Conservation (phyloP, 2,113 vertebrate species). For the Aphelocoma coerulescens region DNA sequence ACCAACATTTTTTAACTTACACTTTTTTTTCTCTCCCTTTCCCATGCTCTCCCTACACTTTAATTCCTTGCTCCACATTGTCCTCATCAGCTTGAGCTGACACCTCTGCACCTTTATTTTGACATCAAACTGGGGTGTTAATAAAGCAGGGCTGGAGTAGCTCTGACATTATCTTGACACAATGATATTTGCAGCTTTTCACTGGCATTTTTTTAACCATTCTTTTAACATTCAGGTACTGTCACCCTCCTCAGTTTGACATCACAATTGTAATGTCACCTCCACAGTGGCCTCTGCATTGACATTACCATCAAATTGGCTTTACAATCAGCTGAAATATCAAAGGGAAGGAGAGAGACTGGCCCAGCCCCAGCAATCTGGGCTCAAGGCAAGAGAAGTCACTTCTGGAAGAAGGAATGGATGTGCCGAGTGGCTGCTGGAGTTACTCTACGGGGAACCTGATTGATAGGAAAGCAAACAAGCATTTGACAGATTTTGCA, state of each 20-base stretch:
- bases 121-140: neutral
- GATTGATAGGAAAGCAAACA: neutral
- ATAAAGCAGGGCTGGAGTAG: neutral
- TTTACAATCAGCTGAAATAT: neutral
- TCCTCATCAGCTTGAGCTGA: neutral
- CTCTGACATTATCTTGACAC: constrained; percentile 16
- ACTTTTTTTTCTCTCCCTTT: neutral
- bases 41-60: neutral
- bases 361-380: neutral
- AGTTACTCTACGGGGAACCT: neutral
- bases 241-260: neutral
- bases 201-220: constrained; percentile 10
- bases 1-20: neutral
- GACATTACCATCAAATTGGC: neutral
- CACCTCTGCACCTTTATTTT: neutral
- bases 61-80: neutral
- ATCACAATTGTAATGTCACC: neutral
- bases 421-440: neutral
- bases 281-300: neutral
- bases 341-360: neutral
- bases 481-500: neutral
- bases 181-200: neutral
- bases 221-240: neutral
- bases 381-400: neutral
- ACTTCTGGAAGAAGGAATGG: neutral